Conservation (phyloP, 2,888 invertebrate genomes). For the Drosophila koepferae region DNA sequence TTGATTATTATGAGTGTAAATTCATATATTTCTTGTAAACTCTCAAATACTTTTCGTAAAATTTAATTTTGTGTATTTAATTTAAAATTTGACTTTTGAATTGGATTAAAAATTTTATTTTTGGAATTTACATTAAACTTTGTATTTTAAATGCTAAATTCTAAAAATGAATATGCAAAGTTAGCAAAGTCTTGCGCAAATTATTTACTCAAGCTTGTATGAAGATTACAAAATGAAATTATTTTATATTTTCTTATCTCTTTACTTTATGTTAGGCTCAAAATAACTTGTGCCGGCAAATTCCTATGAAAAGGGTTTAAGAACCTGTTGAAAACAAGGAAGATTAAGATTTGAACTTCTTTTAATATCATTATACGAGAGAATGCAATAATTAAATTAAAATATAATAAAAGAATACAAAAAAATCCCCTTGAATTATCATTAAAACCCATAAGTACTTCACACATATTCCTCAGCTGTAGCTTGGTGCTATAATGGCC, state of each 20-base stretch:
- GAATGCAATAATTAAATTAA: not conserved
- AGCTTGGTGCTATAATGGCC: constrained; percentile 12
- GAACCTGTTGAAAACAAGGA: not conserved
- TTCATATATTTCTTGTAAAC: no score
- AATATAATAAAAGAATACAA: no score
- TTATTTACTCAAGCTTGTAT: no score
- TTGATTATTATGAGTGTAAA: no score
- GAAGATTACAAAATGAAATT: not conserved
- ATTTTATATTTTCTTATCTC: not conserved
- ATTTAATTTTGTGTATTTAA: no score
- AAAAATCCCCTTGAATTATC: not conserved
- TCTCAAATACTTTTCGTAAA: no score
- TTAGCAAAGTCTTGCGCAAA: not conserved
- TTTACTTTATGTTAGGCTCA: not conserved
- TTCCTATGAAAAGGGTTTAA: not conserved
- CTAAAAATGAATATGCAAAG: no score
- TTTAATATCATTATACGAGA: not conserved
- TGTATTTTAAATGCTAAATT: no score
- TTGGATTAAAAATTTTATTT: no score
- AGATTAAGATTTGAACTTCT: not conserved
- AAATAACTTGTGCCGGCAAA: not conserved
- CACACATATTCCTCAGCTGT: constrained; percentile 3
- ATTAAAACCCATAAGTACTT: not conserved
- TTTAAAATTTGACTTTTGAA: no score
- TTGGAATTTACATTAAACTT: no score